phyloP scores from a whole-genome alignment of 2,113 vertebrate species.

The Aptenodytes forsteri region DNA sequence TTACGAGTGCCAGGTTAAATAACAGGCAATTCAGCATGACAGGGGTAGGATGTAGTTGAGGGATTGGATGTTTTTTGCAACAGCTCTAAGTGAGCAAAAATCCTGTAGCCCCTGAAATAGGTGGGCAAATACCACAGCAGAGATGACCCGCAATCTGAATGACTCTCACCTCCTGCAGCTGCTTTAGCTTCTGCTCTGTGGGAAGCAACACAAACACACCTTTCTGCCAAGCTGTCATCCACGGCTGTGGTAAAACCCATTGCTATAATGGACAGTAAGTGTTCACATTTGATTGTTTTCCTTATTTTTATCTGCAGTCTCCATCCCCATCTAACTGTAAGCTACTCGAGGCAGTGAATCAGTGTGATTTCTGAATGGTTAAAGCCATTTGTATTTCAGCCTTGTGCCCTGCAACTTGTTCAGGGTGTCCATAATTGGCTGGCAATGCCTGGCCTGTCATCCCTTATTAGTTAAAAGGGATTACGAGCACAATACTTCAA shows the following conservation, averaged over 20 bases:
- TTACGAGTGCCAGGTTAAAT: not conserved
- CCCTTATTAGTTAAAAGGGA: not conserved
- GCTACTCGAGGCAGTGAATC: not conserved
- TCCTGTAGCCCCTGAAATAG: not conserved
- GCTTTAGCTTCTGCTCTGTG: not conserved
- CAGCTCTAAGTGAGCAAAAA: not conserved
- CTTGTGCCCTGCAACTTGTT: not conserved
- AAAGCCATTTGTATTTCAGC: not conserved
- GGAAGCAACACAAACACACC: not conserved
- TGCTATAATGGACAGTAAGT: not conserved
- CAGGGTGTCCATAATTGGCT: not conserved
- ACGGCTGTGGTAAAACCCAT: rapidly evolving
- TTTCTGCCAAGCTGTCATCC: not conserved
- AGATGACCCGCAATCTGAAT: not conserved
- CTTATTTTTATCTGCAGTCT: not conserved
- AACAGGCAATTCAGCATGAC: not conserved
- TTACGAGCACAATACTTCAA: not conserved
- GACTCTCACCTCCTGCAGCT: not conserved
- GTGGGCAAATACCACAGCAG: rapidly evolving
- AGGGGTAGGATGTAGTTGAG: not conserved
- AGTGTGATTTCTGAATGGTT: not conserved
- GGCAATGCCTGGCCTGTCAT: not conserved
- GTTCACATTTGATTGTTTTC: not conserved
- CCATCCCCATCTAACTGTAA: not conserved
- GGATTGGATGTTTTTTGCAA: not conserved